Base-by-base conservation (phyloP, 2,113 vertebrate genomes). In the Chunga burmeisteri region DNA sequence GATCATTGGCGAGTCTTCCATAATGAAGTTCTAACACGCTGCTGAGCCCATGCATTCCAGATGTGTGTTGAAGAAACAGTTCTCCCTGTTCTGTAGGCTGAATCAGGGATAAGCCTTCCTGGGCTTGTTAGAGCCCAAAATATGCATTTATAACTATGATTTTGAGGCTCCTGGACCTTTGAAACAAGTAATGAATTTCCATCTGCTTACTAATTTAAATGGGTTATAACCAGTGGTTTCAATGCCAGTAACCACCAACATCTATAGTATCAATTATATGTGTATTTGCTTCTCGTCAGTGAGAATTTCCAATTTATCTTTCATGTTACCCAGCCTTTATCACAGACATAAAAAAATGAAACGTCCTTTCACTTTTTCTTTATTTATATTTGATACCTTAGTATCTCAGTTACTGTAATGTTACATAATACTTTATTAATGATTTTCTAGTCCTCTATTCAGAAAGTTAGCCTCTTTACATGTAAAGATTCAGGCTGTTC, bases 1-100 rank as follows among this genome's bases (percentile, higher is more conserved):
- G 16, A 21, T 2, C 1, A 0, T 65, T 73, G 36, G 25, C 36
- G n/a, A 21, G 2, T 59, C 38, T 63, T 61, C 38, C 13, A 4
- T 32, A 58, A 8, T 26, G 25, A 30, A 63, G 16, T 56, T 93
- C 46, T 47, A 32, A 30, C 0, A 0, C 0, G 2, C 22, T 46
- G 75, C 44, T 78, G 32, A 55, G 21, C 19, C 65, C 47, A 1
- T 36, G 3, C 7, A 9, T 58, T 78, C 23, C n/a, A 62, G 25
- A 22, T 63, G 13, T 32, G 30, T 26, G 13, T 4, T 63, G 29
- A 46, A 55, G 46, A 34, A 36, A 74, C 0, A 4, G 7, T 34
- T 80, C 21, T 55, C 55, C 12, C 17, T 72, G 15, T 62, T 84
- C 49, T 63, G 16, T 44, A 50, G 20, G 23, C 18, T 36, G 17